A percentile compares a stretch with the other conserved stretches of the same genome.
Conservation (phyloP, 2,888 invertebrate species). For the Tiliacea aurago region DNA sequence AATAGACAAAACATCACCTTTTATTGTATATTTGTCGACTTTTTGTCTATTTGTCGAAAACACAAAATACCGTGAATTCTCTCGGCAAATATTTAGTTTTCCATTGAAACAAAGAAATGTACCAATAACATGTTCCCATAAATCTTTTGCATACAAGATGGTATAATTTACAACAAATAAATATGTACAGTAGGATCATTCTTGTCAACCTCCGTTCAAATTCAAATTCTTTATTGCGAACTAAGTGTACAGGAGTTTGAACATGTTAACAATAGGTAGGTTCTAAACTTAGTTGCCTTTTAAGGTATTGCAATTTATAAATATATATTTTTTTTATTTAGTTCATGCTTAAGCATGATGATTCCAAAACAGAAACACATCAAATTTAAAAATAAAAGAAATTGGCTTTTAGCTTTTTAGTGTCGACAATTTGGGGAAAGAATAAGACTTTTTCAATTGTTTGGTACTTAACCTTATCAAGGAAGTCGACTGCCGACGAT, state of each 20-base stretch:
- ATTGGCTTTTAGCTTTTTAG: too few species aligned
- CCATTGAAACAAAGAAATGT: slow-evolving; percentile 38
- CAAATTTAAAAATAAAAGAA: background rate
- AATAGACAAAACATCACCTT: slow-evolving; percentile 6
- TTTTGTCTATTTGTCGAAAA: background rate
- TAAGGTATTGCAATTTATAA: too few species aligned
- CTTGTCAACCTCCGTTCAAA: background rate
- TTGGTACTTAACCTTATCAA: too few species aligned
- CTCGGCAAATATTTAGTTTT: slow-evolving; percentile 24
- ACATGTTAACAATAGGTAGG: too few species aligned
- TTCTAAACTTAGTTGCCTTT: too few species aligned
- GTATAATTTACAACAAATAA: slow-evolving; percentile 5
- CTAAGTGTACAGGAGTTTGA: too few species aligned
- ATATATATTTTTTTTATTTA: too few species aligned
- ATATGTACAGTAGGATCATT: slow-evolving; percentile 9
- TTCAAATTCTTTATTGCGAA: too few species aligned
- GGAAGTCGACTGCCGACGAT: too few species aligned
- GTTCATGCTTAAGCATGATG: background rate
- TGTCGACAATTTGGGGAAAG: too few species aligned
- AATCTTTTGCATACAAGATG: slow-evolving; percentile 25
- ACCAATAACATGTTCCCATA: slow-evolving; percentile 23
- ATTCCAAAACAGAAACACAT: background rate
- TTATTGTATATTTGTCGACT: background rate
- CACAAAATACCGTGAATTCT: slow-evolving; percentile 12
- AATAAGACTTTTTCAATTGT: too few species aligned